These are phyloP conservation scores for Xanthorhoe spadicearia DNA, from an alignment of 2,888 invertebrate species.

Conservation along the genomic window DNA sequence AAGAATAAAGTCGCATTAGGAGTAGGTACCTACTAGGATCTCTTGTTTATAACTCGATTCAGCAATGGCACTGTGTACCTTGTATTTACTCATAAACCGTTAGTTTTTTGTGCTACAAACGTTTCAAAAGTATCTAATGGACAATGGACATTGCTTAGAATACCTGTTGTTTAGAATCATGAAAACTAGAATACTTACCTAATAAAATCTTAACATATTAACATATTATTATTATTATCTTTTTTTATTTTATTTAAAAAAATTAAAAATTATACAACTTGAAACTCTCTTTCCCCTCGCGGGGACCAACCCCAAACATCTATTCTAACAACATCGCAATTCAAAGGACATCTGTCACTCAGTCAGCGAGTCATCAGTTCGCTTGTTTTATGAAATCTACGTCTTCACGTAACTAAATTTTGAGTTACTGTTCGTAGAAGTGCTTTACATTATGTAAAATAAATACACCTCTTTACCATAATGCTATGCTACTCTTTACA, in stretches of 20 bases:
- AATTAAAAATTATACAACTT: background rate
- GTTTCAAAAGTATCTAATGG: too few relatives aligned
- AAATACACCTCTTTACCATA: conserved; percentile 27
- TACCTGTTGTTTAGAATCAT: too few relatives aligned
- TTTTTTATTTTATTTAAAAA: background rate
- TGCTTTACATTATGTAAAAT: conserved; percentile 29
- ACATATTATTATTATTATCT: too few relatives aligned
- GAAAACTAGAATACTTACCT: too few relatives aligned
- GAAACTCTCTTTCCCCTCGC: background rate
- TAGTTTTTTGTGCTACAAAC: too few relatives aligned
- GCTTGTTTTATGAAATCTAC: background rate
- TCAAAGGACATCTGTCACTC: background rate
- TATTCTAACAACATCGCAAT: background rate
- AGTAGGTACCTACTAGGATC: background rate
- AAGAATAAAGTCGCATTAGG: conserved; percentile 6
- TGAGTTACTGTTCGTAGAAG: conserved; percentile 6
- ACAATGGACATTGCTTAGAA: too few relatives aligned
- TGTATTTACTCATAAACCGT: too few relatives aligned
- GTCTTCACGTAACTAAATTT: background rate
- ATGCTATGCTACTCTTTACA: conserved; percentile 20
- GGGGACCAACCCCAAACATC: background rate
- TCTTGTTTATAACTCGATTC: background rate
- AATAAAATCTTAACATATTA: too few relatives aligned
- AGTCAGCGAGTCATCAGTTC: background rate
- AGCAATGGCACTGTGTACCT: background rate